Conservation (phyloP, 2,797 vertebrate species). For the Morelia viridis region DNA sequence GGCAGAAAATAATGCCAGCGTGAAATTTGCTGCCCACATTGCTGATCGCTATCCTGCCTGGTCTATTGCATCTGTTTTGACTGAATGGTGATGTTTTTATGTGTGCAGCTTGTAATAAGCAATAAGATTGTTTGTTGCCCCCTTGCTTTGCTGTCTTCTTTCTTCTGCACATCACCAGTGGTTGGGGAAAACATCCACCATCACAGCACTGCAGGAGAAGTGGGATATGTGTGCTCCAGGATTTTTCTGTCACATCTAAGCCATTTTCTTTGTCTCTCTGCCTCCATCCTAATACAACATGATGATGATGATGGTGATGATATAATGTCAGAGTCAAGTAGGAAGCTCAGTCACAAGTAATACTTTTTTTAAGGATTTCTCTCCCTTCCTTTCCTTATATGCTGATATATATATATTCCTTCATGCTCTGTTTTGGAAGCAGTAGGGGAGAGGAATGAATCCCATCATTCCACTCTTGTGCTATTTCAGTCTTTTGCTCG, state of each 20-base stretch:
- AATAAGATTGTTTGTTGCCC: neutral
- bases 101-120: neutral
- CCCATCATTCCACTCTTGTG: neutral
- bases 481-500: neutral
- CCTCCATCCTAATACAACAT: neutral
- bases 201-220: neutral
- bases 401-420: neutral
- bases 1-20: neutral
- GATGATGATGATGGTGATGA: neutral
- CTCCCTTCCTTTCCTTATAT: neutral
- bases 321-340: neutral
- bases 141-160: neutral
- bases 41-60: neutral
- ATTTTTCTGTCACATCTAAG: neutral
- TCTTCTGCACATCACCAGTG: neutral
- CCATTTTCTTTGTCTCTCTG: neutral
- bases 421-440: neutral
- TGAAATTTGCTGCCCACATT: neutral
- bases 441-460: neutral
- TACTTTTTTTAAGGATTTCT: neutral
- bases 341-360: neutral
- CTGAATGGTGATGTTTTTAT: neutral
- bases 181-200: neutral
- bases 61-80: neutral
- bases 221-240: neutral